Evolutionary conservation across 2,888 invertebrate genomes (phyloP).

Genomic region (Cephus nigrinus): DNA sequence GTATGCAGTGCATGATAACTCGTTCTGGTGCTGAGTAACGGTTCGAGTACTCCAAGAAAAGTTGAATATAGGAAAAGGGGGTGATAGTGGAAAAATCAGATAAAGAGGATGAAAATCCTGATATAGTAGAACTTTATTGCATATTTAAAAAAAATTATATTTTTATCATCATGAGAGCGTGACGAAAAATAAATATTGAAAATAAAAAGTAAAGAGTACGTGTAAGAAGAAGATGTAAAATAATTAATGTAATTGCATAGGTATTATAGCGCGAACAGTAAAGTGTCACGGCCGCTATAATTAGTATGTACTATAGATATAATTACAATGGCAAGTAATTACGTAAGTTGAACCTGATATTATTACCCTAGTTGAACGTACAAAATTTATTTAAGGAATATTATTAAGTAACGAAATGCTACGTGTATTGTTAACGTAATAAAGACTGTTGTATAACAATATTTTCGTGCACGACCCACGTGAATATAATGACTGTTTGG

Average conservation of each 20-base stretch:
- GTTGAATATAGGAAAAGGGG: neutral
- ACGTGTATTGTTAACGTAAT: neutral
- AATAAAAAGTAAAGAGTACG: neutral
- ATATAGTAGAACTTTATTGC: neutral
- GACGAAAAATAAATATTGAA: neutral
- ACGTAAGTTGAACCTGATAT: neutral
- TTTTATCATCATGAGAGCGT: neutral
- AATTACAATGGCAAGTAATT: neutral
- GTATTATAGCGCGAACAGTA: neutral
- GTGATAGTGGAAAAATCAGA: neutral
- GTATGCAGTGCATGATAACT: neutral
- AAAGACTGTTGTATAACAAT: neutral
- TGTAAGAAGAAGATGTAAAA: neutral
- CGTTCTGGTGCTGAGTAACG: neutral
- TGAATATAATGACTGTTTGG: neutral
- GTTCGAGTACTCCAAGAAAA: neutral
- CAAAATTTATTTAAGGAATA: neutral
- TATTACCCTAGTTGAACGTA: neutral
- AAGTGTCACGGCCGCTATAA: neutral
- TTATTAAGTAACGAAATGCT: neutral
- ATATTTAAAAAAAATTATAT: neutral
- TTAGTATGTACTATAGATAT: neutral
- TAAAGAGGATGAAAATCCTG: neutral
- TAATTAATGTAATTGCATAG: neutral
- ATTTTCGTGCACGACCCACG: neutral